Base-by-base conservation (phyloP, 2,888 invertebrate genomes). In the Exephanes ischioxanthus region DNA sequence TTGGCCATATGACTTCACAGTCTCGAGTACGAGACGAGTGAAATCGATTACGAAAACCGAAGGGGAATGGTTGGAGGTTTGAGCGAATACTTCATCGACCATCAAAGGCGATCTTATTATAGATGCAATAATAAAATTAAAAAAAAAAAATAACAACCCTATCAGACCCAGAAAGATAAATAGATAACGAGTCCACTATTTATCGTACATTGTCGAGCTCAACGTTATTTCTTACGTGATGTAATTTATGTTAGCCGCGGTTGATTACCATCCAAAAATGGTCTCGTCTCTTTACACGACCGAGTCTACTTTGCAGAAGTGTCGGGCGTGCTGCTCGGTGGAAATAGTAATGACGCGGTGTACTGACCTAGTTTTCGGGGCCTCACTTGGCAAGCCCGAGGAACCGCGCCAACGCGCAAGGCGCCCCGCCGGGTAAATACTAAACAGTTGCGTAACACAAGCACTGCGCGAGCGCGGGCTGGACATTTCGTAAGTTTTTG, bases 1-100 rank as follows among this genome's bases (percentile, higher is more conserved):
- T 88, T 88, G 88, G 88, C 58, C 26, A 61, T 84, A 82, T 89
- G 88, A 89, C 87, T 87, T 89, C 88, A 89, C 82, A 80, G 73
- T 9, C 51, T 5, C 66, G 66, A 66, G 66, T 66, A 70, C 67
- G 73, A 71, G 73, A 76, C 45, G 55, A 86, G 79, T 77, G 84
- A 89, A 87, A 87, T 71, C 86, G 83, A 85, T 88, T 87, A 86
- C 67, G 88, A 87, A 85, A 88, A 48, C 33, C 51, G 73, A 58
- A 51, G 45, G 67, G 45, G 68, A 83, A 78, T 80, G 55, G 55
- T 19, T 14, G 16, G n/a, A 16, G 55, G 73, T 19, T n/a, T 30
- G 45, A 80, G 19, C 68, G 48, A 55, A 41, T 55, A 41, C 11
- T 37, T 67, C n/a, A 73, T 58, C 80, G 80, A 73, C 67, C 71